Conservation (phyloP, 2,113 vertebrate species). For the Sorex fumeus region DNA sequence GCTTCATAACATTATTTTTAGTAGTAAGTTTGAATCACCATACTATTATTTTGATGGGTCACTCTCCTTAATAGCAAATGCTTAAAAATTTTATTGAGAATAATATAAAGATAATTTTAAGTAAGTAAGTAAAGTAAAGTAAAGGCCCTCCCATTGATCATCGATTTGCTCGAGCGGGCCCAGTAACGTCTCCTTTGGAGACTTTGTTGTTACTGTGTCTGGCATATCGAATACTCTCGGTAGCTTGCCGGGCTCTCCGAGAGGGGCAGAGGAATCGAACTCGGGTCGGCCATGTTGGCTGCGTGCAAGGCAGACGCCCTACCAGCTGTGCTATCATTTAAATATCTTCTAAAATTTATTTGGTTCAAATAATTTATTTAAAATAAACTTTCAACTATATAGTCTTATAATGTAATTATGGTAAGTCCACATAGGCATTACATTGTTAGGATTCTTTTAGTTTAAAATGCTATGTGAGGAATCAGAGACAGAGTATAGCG, state of each 20-base stretch:
- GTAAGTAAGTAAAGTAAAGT: no score
- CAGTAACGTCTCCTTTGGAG: no score
- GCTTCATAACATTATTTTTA: slow-evolving; percentile 35
- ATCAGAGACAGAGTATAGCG: no score
- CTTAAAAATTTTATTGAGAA: neutral
- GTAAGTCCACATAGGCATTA: neutral
- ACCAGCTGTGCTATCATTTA: no score
- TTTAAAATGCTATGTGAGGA: neutral
- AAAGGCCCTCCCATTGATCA: no score
- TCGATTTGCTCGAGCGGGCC: no score
- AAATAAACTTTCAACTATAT: neutral
- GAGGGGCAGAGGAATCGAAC: no score
- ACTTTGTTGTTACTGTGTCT: no score
- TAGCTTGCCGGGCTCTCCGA: no score
- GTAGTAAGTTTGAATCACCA: neutral
- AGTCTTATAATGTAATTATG: neutral
- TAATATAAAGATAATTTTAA: slow-evolving; percentile 4
- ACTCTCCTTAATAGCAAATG: neutral
- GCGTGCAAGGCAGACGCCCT: no score
- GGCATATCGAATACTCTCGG: no score
- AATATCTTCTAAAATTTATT: slow-evolving; percentile 29
- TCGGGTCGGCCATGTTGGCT: no score
- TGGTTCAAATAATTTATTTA: neutral
- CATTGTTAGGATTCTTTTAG: neutral
- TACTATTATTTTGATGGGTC: neutral